These are phyloP conservation scores for Caenorhabditis uteleia DNA, from an alignment of 2,888 invertebrate genomes.

Conservation along the genomic window DNA sequence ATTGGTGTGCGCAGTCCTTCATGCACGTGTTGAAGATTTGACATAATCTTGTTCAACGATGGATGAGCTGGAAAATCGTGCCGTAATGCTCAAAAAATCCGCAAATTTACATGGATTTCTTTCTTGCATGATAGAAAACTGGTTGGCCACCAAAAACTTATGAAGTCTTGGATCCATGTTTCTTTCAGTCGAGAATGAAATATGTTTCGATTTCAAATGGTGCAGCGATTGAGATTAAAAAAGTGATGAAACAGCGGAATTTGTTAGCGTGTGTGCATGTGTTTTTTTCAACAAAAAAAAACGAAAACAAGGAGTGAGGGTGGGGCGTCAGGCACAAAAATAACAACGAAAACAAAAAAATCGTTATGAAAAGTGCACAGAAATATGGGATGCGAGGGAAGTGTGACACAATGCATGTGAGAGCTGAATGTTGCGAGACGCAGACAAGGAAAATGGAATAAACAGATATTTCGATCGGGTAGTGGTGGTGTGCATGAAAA, in stretches of 20 bases:
- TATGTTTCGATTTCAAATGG: too few relatives aligned
- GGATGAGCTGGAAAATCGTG: conserved; percentile 52
- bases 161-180: conserved; percentile 36
- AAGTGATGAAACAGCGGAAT: neutral
- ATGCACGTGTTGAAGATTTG: conserved; percentile 40
- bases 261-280: conserved; percentile 12
- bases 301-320: conserved; percentile 13
- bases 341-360: conserved; percentile 16
- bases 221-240: conserved; percentile 9
- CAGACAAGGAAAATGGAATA: neutral
- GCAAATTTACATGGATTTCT: neutral
- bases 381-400: too few relatives aligned
- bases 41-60: conserved; percentile 48
- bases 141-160: conserved; percentile 30
- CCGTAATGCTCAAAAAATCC: neutral
- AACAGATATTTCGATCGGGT: too few relatives aligned
- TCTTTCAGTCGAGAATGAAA: neutral
- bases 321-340: too few relatives aligned
- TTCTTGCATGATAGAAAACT: conserved; percentile 15
- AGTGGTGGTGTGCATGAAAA: too few relatives aligned
- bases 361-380: conserved; percentile 16
- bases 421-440: neutral
- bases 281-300: conserved; percentile 24
- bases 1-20: conserved; percentile 39
- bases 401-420: too few relatives aligned